Percentiles rank a stretch among this genome's conserved stretches.
phyloP scores from a whole-genome alignment of 2,888 invertebrate species.

The Drosophila longiperda region DNA sequence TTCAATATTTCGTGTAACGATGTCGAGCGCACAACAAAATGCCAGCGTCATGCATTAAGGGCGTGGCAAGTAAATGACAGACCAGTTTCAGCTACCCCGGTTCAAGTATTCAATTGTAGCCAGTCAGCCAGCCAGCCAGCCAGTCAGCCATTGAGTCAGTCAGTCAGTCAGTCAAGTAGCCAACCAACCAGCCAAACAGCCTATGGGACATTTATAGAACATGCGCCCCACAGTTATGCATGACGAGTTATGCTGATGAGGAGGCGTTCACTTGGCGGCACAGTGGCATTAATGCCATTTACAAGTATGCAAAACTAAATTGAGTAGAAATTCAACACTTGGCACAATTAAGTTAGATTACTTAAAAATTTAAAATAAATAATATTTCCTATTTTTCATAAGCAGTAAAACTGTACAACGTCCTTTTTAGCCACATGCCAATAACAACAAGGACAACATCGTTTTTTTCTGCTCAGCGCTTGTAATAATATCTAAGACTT shows the following conservation, averaged over 20 bases:
- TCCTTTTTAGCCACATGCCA: slow-evolving; percentile 13
- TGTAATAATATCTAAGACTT: slow-evolving; percentile 54
- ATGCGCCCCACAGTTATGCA: slow-evolving; percentile 62
- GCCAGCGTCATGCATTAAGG: slow-evolving; percentile 57
- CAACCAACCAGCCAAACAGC: slow-evolving; percentile 33
- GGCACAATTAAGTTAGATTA: not conserved
- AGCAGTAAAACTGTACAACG: slow-evolving; percentile 20
- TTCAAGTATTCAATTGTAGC: slow-evolving; percentile 17
- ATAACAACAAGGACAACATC: slow-evolving; percentile 15
- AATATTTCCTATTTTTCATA: not conserved
- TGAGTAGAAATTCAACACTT: not conserved
- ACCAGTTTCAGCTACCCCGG: slow-evolving; percentile 29
- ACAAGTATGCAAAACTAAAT: not conserved
- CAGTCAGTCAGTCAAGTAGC: slow-evolving; percentile 31
- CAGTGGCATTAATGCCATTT: slow-evolving; percentile 43
- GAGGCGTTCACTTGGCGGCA: slow-evolving; percentile 60
- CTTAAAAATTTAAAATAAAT: too few relatives aligned
- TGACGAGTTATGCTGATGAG: slow-evolving; percentile 74
- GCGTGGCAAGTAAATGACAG: slow-evolving; percentile 57
- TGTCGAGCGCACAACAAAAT: slow-evolving; percentile 51
- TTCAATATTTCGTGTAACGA: slow-evolving; percentile 66
- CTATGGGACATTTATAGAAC: slow-evolving; percentile 57
- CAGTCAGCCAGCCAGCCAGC: slow-evolving; percentile 41
- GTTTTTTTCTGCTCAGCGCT: slow-evolving; percentile 24
- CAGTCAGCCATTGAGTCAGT: slow-evolving; percentile 45